Evolutionary conservation across 2,113 vertebrate genomes (phyloP), one percentile per base, ranked within the genome.

Genomic region (Meleagris gallopavo): DNA sequence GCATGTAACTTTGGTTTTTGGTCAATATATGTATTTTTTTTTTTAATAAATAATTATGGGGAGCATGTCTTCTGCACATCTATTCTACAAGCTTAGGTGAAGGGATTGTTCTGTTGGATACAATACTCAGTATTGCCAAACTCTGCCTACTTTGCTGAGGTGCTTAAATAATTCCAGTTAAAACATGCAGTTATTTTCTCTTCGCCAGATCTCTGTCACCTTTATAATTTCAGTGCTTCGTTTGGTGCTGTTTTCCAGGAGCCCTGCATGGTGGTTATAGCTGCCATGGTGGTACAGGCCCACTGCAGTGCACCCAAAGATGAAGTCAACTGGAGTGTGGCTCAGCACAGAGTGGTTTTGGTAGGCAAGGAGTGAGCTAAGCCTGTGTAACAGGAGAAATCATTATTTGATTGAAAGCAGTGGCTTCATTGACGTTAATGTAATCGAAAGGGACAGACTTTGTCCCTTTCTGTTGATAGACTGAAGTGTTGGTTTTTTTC

Each of bases 41-140:
- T 45, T 46, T 20, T 46, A 2, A 46, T 46, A 46, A 46, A 10
- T 46, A 46, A 36, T 40, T 13, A 11, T 58, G 55, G 9, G 41
- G 41, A 77, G 40, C 22, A 4, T 38, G 24, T 36, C 79, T 60
- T 90, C 38, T 67, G 9, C 21, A 8, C 9, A 41, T 32, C n/a
- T 83, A 1, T 36, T 69, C 4, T 50, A 27, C 52, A 48, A 79
- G 11, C 12, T 21, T 34, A 34, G 45, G 24, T 3, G 3, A 58
- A 69, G 43, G 54, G 66, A 17, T 74, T 1, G 0, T 2, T 66
- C 43, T 1, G 0, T 25, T 75, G 5, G 5, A 18, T 76, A 7
- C 20, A 50, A 43, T 27, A 62, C 22, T 5, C 16, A 15, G 2
- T 13, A 36, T 18, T 18, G 18, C 34, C 40, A 48, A 74, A 38